Evolutionary conservation across 2,888 invertebrate genomes (phyloP).

Genomic region (Eupithecia pulchellata): DNA sequence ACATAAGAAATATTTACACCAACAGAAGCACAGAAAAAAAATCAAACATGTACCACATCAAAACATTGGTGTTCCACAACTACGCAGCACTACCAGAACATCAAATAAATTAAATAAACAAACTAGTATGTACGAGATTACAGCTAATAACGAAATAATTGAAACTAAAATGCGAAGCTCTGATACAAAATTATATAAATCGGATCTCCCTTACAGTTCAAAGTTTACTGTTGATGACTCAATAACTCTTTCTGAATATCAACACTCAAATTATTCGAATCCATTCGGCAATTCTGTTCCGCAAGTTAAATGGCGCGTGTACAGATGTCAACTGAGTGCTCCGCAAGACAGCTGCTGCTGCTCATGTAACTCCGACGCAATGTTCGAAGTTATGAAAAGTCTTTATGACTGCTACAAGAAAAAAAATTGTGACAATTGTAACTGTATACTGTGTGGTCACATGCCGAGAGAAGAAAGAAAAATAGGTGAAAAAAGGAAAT

Average conservation of each 20-base stretch:
- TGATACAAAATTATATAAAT: conserved; percentile 32
- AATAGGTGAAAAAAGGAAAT: conserved; percentile 42
- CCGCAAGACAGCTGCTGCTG: conserved; percentile 65
- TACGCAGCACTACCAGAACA: not conserved
- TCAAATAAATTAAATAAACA: conserved; percentile 15
- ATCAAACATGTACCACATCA: conserved; percentile 28
- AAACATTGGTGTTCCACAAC: conserved; percentile 1
- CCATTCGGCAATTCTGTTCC: conserved; percentile 38
- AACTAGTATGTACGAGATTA: conserved; percentile 33
- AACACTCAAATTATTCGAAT: conserved; percentile 36
- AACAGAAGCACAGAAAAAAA: conserved; percentile 41
- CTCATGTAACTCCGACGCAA: conserved; percentile 72
- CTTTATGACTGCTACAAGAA: conserved; percentile 74
- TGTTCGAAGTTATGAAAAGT: conserved; percentile 77
- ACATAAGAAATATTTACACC: conserved; percentile 37
- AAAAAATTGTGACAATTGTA: conserved; percentile 69
- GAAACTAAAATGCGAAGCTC: conserved; percentile 39
- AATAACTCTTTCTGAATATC: conserved; percentile 40
- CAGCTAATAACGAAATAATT: conserved; percentile 1
- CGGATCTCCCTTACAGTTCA: conserved; percentile 35
- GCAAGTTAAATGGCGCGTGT: conserved; percentile 45
- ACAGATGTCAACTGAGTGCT: conserved; percentile 60
- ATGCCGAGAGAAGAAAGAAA: conserved; percentile 50
- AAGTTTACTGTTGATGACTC: conserved; percentile 46
- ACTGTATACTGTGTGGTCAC: conserved; percentile 70